Base-by-base conservation (phyloP, 2,797 vertebrate genomes). In the Nyctibius grandis region DNA sequence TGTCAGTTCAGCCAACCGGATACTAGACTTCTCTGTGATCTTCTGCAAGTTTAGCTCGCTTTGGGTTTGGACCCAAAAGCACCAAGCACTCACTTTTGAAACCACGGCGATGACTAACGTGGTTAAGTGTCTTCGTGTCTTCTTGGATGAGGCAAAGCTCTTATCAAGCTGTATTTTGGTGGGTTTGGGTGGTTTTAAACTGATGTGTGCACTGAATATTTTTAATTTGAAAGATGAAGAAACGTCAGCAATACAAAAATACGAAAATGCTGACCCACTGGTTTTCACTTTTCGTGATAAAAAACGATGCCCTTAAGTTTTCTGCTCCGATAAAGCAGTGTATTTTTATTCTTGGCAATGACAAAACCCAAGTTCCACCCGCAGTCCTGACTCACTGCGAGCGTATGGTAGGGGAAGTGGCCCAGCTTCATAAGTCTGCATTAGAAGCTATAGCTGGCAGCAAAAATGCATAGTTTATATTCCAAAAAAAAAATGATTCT, bases 331-430 rank as follows among this genome's bases (percentile, higher is more conserved):
- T 68, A 59, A 73, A 95, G 84, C 61, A 36, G 57, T 11, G 70
- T 44, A 70, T 18, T 95, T 95, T 94, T 89, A 85, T 93, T 92
- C 96, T 47, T 95, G 93, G 95, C 88, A 72, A 22, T 33, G 80
- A 81, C 59, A 93, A 90, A 94, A 83, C 80, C 85, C 88, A 75
- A 91, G 84, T 95, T 92, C 94, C 88, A 96, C 95, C 95, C 94
- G n/a, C 96, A 92, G 93, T 34, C 94, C 93, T 96, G 95, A 97
- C 94, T 97, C 96, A 97, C 95, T 45, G 86, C 38, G 70, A 94
- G 78, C 51, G 91, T 91, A 93, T 81, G 95, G 88, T 63, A 91
- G 86, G 92, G 86, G 88, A 97, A 92, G 90, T 70, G 95, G 92
- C 96, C 94, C 33, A 40, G 81, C 88, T 95, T 94, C 93, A 47